Percentiles rank a stretch among this genome's conserved stretches.
These are phyloP conservation scores for Galagoides demidoff DNA, from an alignment of 2,797 vertebrate species.

Conservation along the genomic window DNA sequence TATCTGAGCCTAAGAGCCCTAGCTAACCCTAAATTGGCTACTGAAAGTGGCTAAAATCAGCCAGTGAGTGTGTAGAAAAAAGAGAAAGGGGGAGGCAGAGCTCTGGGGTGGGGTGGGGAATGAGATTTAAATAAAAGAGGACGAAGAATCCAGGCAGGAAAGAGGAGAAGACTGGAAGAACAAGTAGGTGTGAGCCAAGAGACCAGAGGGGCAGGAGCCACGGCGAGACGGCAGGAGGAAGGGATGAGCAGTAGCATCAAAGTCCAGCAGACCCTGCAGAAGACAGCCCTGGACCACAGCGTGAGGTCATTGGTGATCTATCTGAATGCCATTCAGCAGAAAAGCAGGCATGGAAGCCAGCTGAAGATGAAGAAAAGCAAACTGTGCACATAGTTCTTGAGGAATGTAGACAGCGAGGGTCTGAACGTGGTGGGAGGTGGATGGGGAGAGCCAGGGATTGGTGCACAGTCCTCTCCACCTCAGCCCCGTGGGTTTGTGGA, in stretches of 20 bases:
- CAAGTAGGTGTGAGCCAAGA: neutral
- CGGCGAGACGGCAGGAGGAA: neutral
- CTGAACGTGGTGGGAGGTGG: neutral
- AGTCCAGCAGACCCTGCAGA: neutral
- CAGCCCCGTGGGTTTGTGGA: neutral
- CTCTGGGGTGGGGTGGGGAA: too few species aligned
- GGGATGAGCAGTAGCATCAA: neutral
- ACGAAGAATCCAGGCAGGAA: neutral
- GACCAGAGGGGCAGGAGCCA: neutral
- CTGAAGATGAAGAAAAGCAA: neutral
- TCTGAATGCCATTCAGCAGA: neutral
- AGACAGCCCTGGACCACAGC: neutral
- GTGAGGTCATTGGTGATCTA: fast-evolving
- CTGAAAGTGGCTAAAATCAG: neutral
- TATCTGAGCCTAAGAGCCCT: neutral
- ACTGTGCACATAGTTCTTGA: neutral
- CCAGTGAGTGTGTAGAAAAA: neutral
- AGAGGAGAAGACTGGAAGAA: neutral
- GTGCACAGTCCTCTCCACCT: too few species aligned
- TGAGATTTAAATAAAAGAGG: neutral
- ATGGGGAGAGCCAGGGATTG: fast-evolving
- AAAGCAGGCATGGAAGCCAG: neutral
- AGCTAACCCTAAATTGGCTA: neutral
- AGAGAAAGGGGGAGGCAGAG: neutral
- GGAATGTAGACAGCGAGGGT: neutral